These are phyloP conservation scores for Musca vetustissima DNA, from an alignment of 1,140 invertebrate genomes.

Conservation along the genomic window DNA sequence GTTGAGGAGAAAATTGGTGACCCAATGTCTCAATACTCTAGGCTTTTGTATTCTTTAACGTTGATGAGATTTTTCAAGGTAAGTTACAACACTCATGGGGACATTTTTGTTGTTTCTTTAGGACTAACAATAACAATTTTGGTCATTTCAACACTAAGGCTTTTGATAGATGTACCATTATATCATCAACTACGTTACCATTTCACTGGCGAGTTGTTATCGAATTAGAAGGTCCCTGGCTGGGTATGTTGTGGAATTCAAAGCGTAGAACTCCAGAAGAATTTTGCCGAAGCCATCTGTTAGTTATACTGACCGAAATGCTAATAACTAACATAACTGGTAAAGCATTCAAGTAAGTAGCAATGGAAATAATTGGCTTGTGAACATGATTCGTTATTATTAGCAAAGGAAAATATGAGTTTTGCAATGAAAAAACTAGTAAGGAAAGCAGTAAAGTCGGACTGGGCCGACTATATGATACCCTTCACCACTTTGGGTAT, in stretches of 20 bases:
- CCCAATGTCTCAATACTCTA: constrained; percentile 4
- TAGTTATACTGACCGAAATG: constrained; percentile 27
- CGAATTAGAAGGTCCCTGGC: constrained; percentile 26
- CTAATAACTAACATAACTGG: constrained; percentile 26
- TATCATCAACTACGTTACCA: constrained; percentile 18
- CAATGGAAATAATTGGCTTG: too few relatives aligned
- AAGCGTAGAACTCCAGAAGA: not conserved
- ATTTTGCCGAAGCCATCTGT: constrained; percentile 6
- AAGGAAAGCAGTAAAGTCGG: too few relatives aligned
- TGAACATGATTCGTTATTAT: too few relatives aligned
- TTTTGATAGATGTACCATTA: constrained; percentile 21
- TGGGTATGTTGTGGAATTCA: constrained; percentile 29
- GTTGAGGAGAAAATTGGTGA: constrained; percentile 25
- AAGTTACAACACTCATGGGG: not conserved
- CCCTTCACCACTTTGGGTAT: too few relatives aligned
- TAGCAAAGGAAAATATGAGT: too few relatives aligned
- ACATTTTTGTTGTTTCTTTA: too few relatives aligned
- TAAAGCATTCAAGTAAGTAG: constrained; percentile 22
- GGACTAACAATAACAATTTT: too few relatives aligned
- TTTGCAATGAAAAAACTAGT: too few relatives aligned
- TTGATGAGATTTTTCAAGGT: constrained; percentile 28
- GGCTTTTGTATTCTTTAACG: constrained; percentile 19
- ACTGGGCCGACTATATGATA: too few relatives aligned
- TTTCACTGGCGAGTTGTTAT: constrained; percentile 24
- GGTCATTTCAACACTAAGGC: constrained; percentile 3